A percentile compares a stretch with the other conserved stretches of the same genome.
These are phyloP conservation scores for Bellardia pandia DNA, from an alignment of 2,888 invertebrate species.

Conservation along the genomic window DNA sequence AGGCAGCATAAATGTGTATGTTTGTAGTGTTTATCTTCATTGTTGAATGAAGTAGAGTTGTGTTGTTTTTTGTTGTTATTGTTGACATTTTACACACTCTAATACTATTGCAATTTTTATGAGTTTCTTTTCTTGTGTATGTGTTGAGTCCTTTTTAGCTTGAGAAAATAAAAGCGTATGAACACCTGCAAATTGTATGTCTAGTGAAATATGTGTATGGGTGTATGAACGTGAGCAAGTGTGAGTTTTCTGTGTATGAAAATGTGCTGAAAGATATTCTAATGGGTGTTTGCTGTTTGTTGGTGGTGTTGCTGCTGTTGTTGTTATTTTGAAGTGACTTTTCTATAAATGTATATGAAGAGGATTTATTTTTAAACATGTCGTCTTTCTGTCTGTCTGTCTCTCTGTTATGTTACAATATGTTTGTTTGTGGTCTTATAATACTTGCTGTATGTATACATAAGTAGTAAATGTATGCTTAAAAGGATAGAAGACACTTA, in stretches of 20 bases:
- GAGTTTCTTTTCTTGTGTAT: neutral
- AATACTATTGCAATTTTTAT: slow-evolving; percentile 4
- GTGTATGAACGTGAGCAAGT: neutral
- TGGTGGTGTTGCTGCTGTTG: slow-evolving; percentile 8
- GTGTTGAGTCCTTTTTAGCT: slow-evolving; percentile 48
- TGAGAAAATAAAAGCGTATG: slow-evolving; percentile 63
- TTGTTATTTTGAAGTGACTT: slow-evolving; percentile 68
- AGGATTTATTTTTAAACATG: slow-evolving; percentile 68
- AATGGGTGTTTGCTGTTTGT: slow-evolving; percentile 62
- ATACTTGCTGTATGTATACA: slow-evolving; percentile 14
- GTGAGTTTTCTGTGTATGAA: slow-evolving; percentile 15
- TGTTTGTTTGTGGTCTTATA: slow-evolving; percentile 41
- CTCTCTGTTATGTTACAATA: slow-evolving; percentile 18
- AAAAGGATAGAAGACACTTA: slow-evolving; percentile 67
- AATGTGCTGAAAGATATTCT: slow-evolving; percentile 62
- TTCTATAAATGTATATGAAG: slow-evolving; percentile 61
- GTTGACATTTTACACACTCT: slow-evolving; percentile 28
- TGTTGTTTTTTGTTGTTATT: neutral
- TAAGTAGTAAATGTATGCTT: slow-evolving; percentile 58
- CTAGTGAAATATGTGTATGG: neutral
- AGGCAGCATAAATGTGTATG: neutral
- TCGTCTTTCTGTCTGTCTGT: slow-evolving; percentile 18
- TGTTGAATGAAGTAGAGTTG: neutral
- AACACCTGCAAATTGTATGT: slow-evolving; percentile 62
- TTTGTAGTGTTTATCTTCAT: neutral